These are phyloP conservation scores for Drosophila paramelanica DNA, from an alignment of 2,888 invertebrate genomes.

Conservation along the genomic window DNA sequence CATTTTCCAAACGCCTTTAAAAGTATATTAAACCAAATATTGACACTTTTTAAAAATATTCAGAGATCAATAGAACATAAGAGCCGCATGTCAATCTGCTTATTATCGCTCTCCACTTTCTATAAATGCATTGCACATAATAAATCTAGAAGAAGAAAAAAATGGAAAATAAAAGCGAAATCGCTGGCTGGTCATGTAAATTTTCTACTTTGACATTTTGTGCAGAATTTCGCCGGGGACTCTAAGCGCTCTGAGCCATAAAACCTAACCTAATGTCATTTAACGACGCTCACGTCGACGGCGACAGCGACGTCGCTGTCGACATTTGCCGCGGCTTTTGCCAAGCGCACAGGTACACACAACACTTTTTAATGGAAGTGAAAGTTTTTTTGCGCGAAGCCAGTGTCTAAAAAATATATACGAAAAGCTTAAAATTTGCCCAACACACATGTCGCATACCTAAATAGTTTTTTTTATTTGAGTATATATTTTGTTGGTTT, in stretches of 20 bases:
- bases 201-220: slow-evolving; percentile 73
- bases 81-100: neutral
- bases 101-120: slow-evolving; percentile 30
- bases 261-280: slow-evolving; percentile 78
- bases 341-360: slow-evolving; percentile 69
- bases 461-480: slow-evolving; percentile 46
- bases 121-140: slow-evolving; percentile 23
- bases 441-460: slow-evolving; percentile 62
- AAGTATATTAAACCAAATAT: neutral
- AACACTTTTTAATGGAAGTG: slow-evolving; percentile 77
- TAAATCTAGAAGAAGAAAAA: slow-evolving; percentile 11
- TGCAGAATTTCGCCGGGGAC: slow-evolving; percentile 73
- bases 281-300: slow-evolving; percentile 52
- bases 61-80: neutral
- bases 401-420: slow-evolving; percentile 53
- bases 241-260: slow-evolving; percentile 52
- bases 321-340: slow-evolving; percentile 52
- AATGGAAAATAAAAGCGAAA: slow-evolving; percentile 66
- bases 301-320: slow-evolving; percentile 23
- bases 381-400: slow-evolving; percentile 70
- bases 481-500: slow-evolving; percentile 20
- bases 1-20: neutral
- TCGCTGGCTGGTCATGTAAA: slow-evolving; percentile 57
- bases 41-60: neutral
- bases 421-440: slow-evolving; percentile 33